phyloP scores from a whole-genome alignment of 2,888 invertebrate species.

The Philonicus albiceps region DNA sequence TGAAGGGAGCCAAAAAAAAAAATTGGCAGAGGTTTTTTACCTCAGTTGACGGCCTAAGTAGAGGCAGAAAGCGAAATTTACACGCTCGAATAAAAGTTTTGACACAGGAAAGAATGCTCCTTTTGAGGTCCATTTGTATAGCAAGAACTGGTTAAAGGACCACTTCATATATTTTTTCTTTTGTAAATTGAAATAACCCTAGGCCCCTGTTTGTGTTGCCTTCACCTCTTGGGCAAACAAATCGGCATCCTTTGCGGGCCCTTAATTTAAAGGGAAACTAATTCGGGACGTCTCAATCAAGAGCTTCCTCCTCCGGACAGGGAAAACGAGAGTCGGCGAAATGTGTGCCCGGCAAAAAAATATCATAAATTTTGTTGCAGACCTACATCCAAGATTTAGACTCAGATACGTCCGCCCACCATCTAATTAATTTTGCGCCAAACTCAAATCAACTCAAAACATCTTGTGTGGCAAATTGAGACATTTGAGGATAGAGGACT shows the following conservation, averaged over 20 bases:
- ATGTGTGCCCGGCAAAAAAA: not conserved
- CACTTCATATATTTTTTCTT: not conserved
- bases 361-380: not conserved
- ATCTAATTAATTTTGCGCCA: conserved; percentile 14
- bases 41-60: not conserved
- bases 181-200: not conserved
- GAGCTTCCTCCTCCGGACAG: not conserved
- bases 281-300: not conserved
- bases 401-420: conserved; percentile 4
- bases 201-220: not conserved
- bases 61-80: not conserved
- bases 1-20: no score
- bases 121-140: not conserved
- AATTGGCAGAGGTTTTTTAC: not conserved
- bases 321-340: not conserved
- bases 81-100: conserved; percentile 21
- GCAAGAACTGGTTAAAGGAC: not conserved
- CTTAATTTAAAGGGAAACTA: not conserved
- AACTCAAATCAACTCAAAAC: not conserved
- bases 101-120: not conserved
- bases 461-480: conserved; percentile 25
- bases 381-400: not conserved
- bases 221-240: not conserved
- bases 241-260: not conserved
- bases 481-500: not conserved